Percentiles rank a stretch among this genome's conserved stretches.
Conservation (phyloP, 2,888 invertebrate species). For the Rambutsinella grinnellia region DNA sequence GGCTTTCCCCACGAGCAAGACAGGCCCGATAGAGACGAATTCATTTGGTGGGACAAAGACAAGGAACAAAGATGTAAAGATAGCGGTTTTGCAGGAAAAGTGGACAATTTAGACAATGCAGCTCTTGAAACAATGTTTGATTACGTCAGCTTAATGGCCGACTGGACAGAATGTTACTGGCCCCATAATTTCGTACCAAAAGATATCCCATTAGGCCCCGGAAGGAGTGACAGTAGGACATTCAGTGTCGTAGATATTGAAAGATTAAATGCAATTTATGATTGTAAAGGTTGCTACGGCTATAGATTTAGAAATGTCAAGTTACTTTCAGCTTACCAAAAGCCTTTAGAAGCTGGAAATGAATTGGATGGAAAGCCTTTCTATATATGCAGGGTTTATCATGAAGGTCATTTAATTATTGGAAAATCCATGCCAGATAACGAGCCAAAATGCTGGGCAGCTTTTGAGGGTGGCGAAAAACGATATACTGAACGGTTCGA, state of each 20-base stretch:
- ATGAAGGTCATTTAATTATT: conserved; percentile 15
- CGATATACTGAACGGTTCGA: conserved; percentile 11
- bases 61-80: background rate
- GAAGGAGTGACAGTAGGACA: conserved; percentile 7
- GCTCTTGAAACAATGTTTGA: conserved; percentile 27
- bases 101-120: conserved; percentile 27
- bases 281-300: conserved; percentile 17
- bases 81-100: conserved; percentile 7
- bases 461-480: conserved; percentile 4
- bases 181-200: conserved; percentile 1
- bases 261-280: conserved; percentile 27
- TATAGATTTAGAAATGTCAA: conserved; percentile 28
- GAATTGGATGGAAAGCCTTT: conserved; percentile 3
- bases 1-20: conserved; percentile 6
- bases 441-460: conserved; percentile 8
- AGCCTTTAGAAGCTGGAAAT: conserved; percentile 1
- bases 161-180: conserved; percentile 36
- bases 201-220: conserved; percentile 3
- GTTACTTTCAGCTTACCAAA: background rate
- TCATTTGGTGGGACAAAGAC: conserved; percentile 15
- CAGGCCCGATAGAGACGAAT: conserved; percentile 4
- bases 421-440: conserved; percentile 29
- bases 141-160: conserved; percentile 30
- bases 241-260: conserved; percentile 32
- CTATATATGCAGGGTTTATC: conserved; percentile 27